phyloP scores from a whole-genome alignment of 1,140 invertebrate species.

The Stegodyphus dumicola region DNA sequence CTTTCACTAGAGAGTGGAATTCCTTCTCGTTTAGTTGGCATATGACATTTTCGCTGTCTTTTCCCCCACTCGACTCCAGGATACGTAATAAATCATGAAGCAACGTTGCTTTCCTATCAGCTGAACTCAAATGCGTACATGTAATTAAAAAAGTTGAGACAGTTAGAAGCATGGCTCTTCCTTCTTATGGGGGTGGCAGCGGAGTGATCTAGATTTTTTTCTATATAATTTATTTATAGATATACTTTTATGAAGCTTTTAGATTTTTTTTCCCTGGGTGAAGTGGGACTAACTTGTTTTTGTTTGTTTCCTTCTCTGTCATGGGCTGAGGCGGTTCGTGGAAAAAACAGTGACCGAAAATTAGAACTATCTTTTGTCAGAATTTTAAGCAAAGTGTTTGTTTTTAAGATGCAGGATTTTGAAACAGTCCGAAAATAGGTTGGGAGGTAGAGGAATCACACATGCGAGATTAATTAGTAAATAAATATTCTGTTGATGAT shows the following conservation, averaged over 20 bases:
- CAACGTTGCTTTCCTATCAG: too few species aligned
- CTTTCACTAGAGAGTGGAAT: constrained; percentile 20
- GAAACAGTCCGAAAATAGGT: too few species aligned
- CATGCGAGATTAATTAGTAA: too few species aligned
- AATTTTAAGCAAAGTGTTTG: neutral
- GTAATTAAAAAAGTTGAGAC: too few species aligned
- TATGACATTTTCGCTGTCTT: constrained; percentile 43
- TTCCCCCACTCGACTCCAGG: constrained; percentile 1
- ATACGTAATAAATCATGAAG: constrained; percentile 37
- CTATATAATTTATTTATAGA: too few species aligned
- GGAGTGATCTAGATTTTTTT: too few species aligned
- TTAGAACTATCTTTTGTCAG: neutral
- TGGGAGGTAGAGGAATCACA: too few species aligned
- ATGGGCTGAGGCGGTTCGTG: neutral
- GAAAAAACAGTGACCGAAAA: constrained; percentile 26
- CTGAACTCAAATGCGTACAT: too few species aligned
- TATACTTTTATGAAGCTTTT: too few species aligned
- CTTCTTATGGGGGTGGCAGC: too few species aligned
- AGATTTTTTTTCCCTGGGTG: neutral
- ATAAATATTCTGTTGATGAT: too few species aligned
- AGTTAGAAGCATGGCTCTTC: too few species aligned
- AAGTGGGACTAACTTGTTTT: neutral
- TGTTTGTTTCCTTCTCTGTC: constrained; percentile 5
- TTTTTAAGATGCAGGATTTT: neutral
- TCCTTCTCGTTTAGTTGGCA: constrained; percentile 26